A percentile compares a stretch with the other conserved stretches of the same genome.
phyloP scores from a whole-genome alignment of 2,113 vertebrate genomes.

The Corvus cornix region DNA sequence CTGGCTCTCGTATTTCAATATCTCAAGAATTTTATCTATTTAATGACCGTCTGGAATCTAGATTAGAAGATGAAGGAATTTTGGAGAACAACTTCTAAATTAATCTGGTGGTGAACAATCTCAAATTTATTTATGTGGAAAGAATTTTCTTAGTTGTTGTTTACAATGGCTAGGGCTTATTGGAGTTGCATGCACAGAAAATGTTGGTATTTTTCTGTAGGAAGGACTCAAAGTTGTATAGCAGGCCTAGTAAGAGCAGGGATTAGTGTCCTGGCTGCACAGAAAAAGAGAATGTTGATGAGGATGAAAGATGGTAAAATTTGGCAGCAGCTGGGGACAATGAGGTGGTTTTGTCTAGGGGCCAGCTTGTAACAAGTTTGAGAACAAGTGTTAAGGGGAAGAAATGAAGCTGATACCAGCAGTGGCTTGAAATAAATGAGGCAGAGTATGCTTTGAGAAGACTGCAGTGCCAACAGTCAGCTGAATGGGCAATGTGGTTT shows the following conservation, averaged over 20 bases:
- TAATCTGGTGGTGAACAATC: neutral
- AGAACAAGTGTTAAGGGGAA: neutral
- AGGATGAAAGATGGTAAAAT: neutral
- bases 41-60: neutral
- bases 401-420: neutral
- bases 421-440: neutral
- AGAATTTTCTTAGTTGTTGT: neutral
- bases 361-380: neutral
- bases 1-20: neutral
- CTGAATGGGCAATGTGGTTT: neutral
- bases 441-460: neutral
- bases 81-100: neutral
- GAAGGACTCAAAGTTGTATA: neutral
- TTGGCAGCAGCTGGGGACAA: neutral
- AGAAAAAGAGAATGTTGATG: neutral
- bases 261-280: neutral
- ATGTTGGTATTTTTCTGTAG: neutral
- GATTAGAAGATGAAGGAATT: neutral
- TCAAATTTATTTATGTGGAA: neutral
- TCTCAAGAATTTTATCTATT: neutral
- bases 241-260: neutral
- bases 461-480: neutral
- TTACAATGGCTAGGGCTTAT: neutral
- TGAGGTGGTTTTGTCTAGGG: neutral
- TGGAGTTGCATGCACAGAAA: neutral